These are phyloP conservation scores for Drosophila seclusa DNA, from an alignment of 2,888 invertebrate species.

Conservation along the genomic window DNA sequence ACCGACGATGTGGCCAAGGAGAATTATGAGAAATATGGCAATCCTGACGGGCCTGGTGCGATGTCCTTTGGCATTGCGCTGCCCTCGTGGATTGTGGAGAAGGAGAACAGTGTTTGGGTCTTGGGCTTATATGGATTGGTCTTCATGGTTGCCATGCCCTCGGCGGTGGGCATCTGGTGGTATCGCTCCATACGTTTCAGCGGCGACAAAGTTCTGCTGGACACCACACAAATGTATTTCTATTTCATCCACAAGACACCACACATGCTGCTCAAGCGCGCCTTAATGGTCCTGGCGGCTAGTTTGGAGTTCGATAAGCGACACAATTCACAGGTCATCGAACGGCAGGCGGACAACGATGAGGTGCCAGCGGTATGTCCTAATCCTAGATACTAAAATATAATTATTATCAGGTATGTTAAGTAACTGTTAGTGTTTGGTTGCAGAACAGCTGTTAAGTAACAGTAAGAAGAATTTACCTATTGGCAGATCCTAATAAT, in stretches of 20 bases:
- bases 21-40: conserved; percentile 99
- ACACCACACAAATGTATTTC: conserved; percentile 98
- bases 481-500: background rate
- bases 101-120: conserved; percentile 99
- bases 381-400: background rate
- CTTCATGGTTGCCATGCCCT: conserved; percentile 98
- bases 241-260: conserved; percentile 98
- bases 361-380: conserved; percentile 94
- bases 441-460: background rate
- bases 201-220: conserved; percentile 97
- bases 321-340: conserved; percentile 97
- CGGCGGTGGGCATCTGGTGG: conserved; percentile 98
- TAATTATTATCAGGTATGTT: background rate
- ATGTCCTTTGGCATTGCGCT: conserved; percentile 99
- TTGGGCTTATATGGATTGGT: conserved; percentile 97
- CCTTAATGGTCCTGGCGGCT: conserved; percentile 98
- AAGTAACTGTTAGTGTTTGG: background rate
- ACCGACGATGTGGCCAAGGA: conserved; percentile 98
- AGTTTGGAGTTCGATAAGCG: conserved; percentile 98
- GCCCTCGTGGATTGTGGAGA: conserved; percentile 99
- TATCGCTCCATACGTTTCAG: conserved; percentile 98
- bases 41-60: conserved; percentile 99
- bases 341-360: conserved; percentile 96
- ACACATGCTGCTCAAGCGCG: conserved; percentile 96
- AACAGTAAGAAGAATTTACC: background rate